Evolutionary conservation across 2,888 invertebrate species (phyloP).

Genomic region (Phrixothrix hirtus): DNA sequence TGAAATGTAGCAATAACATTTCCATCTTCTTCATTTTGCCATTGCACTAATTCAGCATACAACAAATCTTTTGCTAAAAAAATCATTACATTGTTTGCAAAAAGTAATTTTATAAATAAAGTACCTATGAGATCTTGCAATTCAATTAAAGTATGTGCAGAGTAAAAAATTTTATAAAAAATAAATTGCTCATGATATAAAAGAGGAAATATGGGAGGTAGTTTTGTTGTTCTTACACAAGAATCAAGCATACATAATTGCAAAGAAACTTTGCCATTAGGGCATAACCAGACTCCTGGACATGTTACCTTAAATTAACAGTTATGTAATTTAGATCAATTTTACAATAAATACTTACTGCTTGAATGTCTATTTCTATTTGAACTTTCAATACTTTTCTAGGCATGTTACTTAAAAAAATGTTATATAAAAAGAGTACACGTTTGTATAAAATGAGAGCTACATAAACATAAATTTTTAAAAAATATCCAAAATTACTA

Average conservation of each 20-base stretch:
- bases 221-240: constrained; percentile 67
- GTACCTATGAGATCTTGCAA: constrained; percentile 56
- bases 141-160: constrained; percentile 55
- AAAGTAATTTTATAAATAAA: constrained; percentile 38
- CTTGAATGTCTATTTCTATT: constrained; percentile 63
- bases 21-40: constrained; percentile 58
- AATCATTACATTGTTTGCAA: constrained; percentile 1
- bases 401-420: constrained; percentile 41
- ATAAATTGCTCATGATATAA: constrained; percentile 71
- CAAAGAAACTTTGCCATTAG: constrained; percentile 75
- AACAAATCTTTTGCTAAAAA: constrained; percentile 64
- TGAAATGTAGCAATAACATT: constrained; percentile 66
- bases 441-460: too few species aligned
- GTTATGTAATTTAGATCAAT: constrained; percentile 1
- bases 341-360: constrained; percentile 51
- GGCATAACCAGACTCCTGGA: constrained; percentile 85
- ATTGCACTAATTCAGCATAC: constrained; percentile 69
- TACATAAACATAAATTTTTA: too few species aligned
- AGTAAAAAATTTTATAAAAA: constrained; percentile 64
- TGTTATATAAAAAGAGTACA: too few species aligned
- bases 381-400: constrained; percentile 62
- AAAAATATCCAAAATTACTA: neutral
- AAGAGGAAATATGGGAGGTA: constrained; percentile 73
- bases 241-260: constrained; percentile 71
- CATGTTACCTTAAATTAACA: constrained; percentile 66